Evolutionary conservation across 37 sponge, comb jelly and placozoan species (phyloP).

Genomic region (Sycon ciliatum): DNA sequence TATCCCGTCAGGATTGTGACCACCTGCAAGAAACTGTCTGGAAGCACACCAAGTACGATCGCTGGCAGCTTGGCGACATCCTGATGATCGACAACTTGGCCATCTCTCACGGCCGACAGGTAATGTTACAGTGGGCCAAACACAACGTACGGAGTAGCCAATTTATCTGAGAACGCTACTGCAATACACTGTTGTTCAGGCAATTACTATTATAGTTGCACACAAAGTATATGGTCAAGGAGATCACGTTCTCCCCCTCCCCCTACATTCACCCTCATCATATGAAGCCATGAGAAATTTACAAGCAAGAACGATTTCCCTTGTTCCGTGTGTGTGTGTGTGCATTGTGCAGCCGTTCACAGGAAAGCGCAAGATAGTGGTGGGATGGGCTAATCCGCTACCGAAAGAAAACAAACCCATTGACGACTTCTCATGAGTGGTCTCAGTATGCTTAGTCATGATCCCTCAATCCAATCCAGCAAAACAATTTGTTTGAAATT

Average conservation of each 20-base stretch:
- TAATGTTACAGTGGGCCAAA: too few species aligned
- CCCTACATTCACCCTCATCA: too few species aligned
- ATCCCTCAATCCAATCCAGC: too few species aligned
- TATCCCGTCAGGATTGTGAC: conserved; percentile 25
- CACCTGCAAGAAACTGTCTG: conserved; percentile 44
- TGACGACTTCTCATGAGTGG: too few species aligned
- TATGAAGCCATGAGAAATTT: too few species aligned
- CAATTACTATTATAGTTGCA: neutral
- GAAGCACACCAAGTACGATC: conserved; percentile 57
- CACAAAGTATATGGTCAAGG: neutral
- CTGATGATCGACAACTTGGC: conserved; percentile 62
- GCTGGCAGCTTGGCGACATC: conserved; percentile 60
- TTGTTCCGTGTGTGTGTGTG: neutral
- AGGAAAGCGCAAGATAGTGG: conserved; percentile 48
- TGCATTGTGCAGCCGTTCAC: conserved; percentile 22
- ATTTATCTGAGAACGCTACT: too few species aligned
- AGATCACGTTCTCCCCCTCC: too few species aligned
- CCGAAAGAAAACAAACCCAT: conserved; percentile 38
- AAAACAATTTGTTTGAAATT: too few species aligned
- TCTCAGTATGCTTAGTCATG: too few species aligned
- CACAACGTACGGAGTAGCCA: too few species aligned
- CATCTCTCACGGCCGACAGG: conserved; percentile 64
- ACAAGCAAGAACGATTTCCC: neutral
- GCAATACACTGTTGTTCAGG: too few species aligned
- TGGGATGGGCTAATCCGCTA: conserved; percentile 47